phyloP scores from a whole-genome alignment of 2,113 vertebrate species.

The Sisor rabdophorus region DNA sequence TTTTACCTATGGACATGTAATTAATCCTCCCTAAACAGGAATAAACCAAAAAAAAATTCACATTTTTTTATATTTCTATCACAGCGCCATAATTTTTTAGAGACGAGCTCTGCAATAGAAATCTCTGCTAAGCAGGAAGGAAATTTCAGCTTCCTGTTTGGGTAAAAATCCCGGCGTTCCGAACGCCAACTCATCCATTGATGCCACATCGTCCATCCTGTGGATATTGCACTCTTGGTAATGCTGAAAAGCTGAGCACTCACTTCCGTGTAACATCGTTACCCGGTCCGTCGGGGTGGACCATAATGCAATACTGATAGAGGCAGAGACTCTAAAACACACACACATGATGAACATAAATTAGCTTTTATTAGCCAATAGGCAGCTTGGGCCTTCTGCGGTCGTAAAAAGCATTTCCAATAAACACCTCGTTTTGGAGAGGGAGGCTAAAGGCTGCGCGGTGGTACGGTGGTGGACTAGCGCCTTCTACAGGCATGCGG shows the following conservation, averaged over 20 bases:
- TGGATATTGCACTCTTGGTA: constrained; percentile 47
- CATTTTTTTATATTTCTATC: no score
- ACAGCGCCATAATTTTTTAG: no score
- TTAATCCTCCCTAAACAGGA: no score
- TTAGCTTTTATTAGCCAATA: constrained; percentile 52
- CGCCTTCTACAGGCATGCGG: not conserved
- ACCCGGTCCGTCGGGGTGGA: constrained; percentile 40
- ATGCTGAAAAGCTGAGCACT: constrained; percentile 52
- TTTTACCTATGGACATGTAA: no score
- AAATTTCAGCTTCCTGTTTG: not conserved
- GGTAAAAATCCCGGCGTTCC: constrained; percentile 17
- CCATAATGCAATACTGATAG: constrained; percentile 51
- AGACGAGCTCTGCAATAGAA: not conserved
- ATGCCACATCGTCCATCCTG: constrained; percentile 43
- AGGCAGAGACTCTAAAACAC: constrained; percentile 47
- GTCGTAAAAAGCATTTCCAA: constrained; percentile 52
- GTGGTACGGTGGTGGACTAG: not conserved
- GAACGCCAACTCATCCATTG: constrained; percentile 23
- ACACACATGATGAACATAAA: constrained; percentile 46
- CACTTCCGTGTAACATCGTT: constrained; percentile 46
- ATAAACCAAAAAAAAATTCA: no score
- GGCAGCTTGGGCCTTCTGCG: constrained; percentile 44
- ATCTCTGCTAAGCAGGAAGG: not conserved
- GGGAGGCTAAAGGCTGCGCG: not conserved
- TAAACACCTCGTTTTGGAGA: constrained; percentile 40